phyloP scores from a whole-genome alignment of 1,140 invertebrate genomes.

The Sinella curviseta region DNA sequence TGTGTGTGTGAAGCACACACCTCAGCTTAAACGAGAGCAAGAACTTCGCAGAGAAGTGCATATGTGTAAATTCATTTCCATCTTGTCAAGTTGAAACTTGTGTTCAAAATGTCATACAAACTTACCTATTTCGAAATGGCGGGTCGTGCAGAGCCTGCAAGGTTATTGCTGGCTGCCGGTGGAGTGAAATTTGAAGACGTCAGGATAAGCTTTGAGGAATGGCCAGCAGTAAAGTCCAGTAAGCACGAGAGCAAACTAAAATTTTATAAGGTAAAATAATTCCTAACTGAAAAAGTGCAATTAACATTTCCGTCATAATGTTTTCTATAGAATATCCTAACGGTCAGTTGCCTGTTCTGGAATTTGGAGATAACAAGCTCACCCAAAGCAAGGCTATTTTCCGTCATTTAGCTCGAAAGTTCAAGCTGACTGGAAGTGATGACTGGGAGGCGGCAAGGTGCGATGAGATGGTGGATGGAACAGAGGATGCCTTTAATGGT shows the following conservation, averaged over 20 bases:
- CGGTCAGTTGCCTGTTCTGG: not conserved
- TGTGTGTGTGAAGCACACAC: too few relatives aligned
- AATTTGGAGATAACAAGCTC: slow-evolving; percentile 13
- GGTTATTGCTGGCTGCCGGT: slow-evolving; percentile 58
- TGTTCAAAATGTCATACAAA: too few relatives aligned
- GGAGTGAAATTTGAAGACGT: slow-evolving; percentile 58
- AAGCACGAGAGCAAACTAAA: slow-evolving; percentile 45
- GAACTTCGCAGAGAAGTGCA: too few relatives aligned
- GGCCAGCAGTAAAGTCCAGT: slow-evolving; percentile 56
- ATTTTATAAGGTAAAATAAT: too few relatives aligned
- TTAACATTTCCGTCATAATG: not conserved
- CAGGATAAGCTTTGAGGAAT: slow-evolving; percentile 53
- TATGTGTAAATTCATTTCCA: too few relatives aligned
- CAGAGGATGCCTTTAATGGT: slow-evolving; percentile 56
- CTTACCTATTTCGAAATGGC: too few relatives aligned
- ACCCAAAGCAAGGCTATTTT: not conserved
- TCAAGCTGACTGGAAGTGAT: too few relatives aligned
- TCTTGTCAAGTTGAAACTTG: too few relatives aligned
- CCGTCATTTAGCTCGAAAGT: slow-evolving; percentile 59
- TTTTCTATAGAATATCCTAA: not conserved
- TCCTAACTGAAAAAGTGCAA: not conserved
- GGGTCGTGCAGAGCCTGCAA: slow-evolving; percentile 56
- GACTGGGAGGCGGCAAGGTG: slow-evolving; percentile 68
- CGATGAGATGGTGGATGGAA: slow-evolving; percentile 63
- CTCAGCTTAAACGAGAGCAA: too few relatives aligned